Base-by-base conservation (phyloP, 37 sponge, comb jelly and placozoan species). In the Bolinopsis microptera region DNA sequence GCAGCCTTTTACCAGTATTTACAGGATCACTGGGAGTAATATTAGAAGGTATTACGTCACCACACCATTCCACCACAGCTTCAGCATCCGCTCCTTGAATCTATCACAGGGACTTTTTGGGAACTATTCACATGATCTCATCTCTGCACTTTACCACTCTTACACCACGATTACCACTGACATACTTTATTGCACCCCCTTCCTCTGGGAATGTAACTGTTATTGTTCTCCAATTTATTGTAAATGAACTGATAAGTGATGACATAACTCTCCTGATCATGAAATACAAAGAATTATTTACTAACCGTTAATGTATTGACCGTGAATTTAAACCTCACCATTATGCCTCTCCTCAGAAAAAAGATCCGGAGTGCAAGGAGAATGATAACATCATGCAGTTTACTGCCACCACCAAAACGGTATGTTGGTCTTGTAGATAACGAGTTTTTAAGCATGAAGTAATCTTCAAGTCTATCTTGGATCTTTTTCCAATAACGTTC, bases 301-400 rank as follows among this genome's bases (percentile, higher is more conserved):
- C n/a, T n/a, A n/a, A n/a, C n/a, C n/a, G n/a, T n/a, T n/a, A n/a
- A n/a, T n/a, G n/a, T n/a, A n/a, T n/a, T n/a, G n/a, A n/a, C n/a
- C n/a, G n/a, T n/a, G 13, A 48, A 48, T 18, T 48, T 13, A 48
- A 48, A 48, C 9, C 13, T 48, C 5, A 48, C 61, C 61, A 13
- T 48, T 5, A 48, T 22, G 74, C 16, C 3, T 22, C 21, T 22
- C 74, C 3, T 2, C 28, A 70, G 74, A 70, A 70, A 26, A 28
- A 28, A n/a, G 74, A 70, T 22, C 25, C 25, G 2, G 74, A 70
- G 30, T 24, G 74, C 74, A 70, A 70, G 26, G 74, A 70, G 74
- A 70, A 70, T 26, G 74, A 70, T 22, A 70, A 70, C 74, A 70
- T 70, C 21, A 70, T 70, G 74, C 74, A 70, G 26, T 70, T 70